Evolutionary conservation across 2,113 vertebrate species (phyloP).

Genomic region (Xenopus borealis): DNA sequence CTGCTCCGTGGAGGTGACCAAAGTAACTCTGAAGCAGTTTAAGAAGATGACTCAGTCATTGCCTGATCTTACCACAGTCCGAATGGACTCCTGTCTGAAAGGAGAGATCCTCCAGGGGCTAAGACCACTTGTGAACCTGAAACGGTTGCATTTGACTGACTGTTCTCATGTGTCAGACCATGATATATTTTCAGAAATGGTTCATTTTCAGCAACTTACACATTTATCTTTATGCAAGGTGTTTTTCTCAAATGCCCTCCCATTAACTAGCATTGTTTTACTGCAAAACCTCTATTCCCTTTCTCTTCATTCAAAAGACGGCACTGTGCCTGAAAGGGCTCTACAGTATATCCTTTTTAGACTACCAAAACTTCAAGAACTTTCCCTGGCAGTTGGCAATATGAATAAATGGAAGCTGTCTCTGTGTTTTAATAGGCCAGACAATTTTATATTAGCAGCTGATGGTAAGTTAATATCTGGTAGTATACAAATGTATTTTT

Average conservation of each 20-base stretch:
- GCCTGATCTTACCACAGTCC: slow-evolving; percentile 45
- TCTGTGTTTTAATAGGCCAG: slow-evolving; percentile 44
- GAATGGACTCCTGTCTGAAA: slow-evolving; percentile 44
- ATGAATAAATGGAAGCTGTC: slow-evolving; percentile 40
- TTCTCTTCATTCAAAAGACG: slow-evolving; percentile 45
- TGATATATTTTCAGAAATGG: slow-evolving; percentile 7
- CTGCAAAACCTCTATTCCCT: slow-evolving; percentile 43
- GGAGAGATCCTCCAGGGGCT: slow-evolving; percentile 30
- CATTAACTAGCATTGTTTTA: slow-evolving; percentile 29
- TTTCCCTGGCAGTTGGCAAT: slow-evolving; percentile 48
- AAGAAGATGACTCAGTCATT: slow-evolving; percentile 33
- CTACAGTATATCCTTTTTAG: slow-evolving; percentile 36
- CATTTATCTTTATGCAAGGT: slow-evolving; percentile 49
- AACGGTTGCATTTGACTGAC: slow-evolving; percentile 42
- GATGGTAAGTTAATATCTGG: slow-evolving; percentile 23
- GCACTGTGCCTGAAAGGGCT: slow-evolving; percentile 23
- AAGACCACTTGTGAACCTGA: slow-evolving; percentile 41
- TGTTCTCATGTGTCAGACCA: slow-evolving; percentile 28
- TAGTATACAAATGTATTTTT: no score
- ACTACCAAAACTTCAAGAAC: slow-evolving; percentile 47
- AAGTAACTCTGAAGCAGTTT: slow-evolving; percentile 46
- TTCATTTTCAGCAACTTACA: slow-evolving; percentile 42
- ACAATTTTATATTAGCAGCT: not conserved
- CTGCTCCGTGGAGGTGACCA: slow-evolving; percentile 46
- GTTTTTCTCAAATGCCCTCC: slow-evolving; percentile 12